Base-by-base conservation (phyloP, 2,888 invertebrate species). In the Agrotis exclamationis region DNA sequence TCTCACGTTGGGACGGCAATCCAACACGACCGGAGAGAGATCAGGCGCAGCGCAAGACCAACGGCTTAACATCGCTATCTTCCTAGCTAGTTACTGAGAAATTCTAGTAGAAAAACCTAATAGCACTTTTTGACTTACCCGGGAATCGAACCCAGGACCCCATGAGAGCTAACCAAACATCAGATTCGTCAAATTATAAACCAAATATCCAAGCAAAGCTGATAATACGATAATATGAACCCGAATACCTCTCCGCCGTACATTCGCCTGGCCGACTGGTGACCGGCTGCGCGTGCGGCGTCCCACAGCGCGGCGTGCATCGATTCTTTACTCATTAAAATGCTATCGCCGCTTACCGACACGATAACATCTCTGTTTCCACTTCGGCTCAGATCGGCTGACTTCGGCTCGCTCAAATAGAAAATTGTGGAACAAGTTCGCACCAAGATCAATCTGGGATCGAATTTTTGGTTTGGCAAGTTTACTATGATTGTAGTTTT, bases 241-340 rank as follows among this genome's bases (percentile, higher is more conserved):
- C 45, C 13, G 56, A 50, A 60, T 53, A 48, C 56, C 54, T 70
- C n/a, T 51, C 45, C 50, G 45, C 70, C 69, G 66, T 70, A 57
- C 63, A 44, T 54, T 58, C 62, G 69, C 63, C 69, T 63, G 79
- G 70, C 62, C 22, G 53, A 64, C 22, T n/a, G 47, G 48, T 70
- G n/a, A 22, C 70, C 66, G 39, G 39, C 69, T 86, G 91, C 91
- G 93, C 95, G 96, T 95, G 96, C 94, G 96, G 94, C 95, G 86
- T 87, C 96, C 96, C 91, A 87, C 94, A 69, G 96, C 71, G 96
- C 93, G 89, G 91, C 96, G 95, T 95, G 96, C 95, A 94, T 95
- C 96, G 95, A 96, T 96, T 96, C 96, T 96, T 96, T 96, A 96
- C 96, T 96, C 96, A 96, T 96, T 96, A 96, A 95, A 95, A 95